Percentiles rank a stretch among this genome's conserved stretches.
Evolutionary conservation across 2,113 vertebrate genomes (phyloP).

Genomic region (Microcebus lehilahytsara): DNA sequence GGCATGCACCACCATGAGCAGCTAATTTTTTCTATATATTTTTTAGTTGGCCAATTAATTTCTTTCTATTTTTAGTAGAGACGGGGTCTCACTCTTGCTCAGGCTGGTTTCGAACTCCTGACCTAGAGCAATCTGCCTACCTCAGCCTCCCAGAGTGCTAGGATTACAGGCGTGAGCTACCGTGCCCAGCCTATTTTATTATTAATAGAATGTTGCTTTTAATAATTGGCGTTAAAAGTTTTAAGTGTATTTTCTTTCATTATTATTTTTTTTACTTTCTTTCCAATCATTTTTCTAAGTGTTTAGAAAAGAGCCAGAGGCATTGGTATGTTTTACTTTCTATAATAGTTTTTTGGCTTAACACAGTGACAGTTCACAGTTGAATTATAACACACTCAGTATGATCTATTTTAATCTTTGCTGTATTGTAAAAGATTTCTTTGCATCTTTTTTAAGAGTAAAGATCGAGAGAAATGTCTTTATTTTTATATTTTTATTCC

Average conservation of each 20-base stretch:
- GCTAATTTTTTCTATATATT: no score
- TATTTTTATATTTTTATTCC: conserved; percentile 53
- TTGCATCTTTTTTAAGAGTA: background rate
- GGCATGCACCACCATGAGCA: no score
- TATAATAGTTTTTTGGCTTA: conserved; percentile 26
- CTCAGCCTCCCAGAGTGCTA: no score
- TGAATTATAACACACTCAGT: conserved; percentile 13
- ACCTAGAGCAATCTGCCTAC: no score
- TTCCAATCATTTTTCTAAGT: conserved; percentile 42
- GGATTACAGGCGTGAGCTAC: no score
- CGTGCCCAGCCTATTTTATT: background rate
- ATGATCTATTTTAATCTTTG: conserved; percentile 16
- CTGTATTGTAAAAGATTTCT: conserved; percentile 26
- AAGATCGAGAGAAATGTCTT: conserved; percentile 27
- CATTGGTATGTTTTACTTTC: conserved; percentile 29
- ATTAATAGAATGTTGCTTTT: conserved; percentile 8
- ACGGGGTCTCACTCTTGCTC: no score
- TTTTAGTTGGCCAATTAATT: no score
- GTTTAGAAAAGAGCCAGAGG: background rate
- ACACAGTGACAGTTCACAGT: background rate
- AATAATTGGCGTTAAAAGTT: conserved; percentile 39
- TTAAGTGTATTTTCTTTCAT: conserved; percentile 24
- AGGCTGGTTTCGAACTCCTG: no score
- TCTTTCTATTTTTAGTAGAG: no score
- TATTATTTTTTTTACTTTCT: conserved; percentile 22